Evolutionary conservation across 2,797 vertebrate species (phyloP), one percentile per base, ranked within the genome.

Genomic region (Mico argentatus): DNA sequence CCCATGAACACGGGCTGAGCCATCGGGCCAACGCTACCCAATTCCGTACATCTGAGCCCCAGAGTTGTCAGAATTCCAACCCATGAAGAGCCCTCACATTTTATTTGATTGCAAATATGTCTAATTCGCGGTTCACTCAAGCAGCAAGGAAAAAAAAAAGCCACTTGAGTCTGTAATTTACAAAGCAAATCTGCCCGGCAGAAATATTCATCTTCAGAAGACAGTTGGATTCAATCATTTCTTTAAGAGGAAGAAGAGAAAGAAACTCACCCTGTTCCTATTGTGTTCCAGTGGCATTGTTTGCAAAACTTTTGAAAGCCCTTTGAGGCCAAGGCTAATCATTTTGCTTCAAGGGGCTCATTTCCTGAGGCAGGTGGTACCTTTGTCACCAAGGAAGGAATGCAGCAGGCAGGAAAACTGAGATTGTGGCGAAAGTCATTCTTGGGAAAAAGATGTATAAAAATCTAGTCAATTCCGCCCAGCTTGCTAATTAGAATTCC

Each of bases 31-130:
- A 26, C 0, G 5, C 8, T 67, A 79, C n/a, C 1, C 6, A 46
- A 36, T 61, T 85, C 86, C 4, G 75, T 75, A 94, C 19, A 72
- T 87, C 88, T 57, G 70, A 82, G 17, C 4, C 79, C 75, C 27
- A 3, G 15, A 64, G 46, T 52, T 97, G 91, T 94, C 84, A 91
- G 77, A 81, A 57, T 81, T 9, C 2, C 48, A 94, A 73, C 64
- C 81, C 1, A 0, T 82, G 93, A 97, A 96, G 82, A 93, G 76
- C 70, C 48, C 86, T 97, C 88, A 55, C 77, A 64, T 55, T 80
- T 95, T n/a, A 61, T 96, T 88, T 97, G 93, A 96, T 94, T 95
- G 92, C 67, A 94, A 97, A 97, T 97, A 97, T 59, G 39, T 93
- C 94, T 97, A 90, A 97, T 96, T 95, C 61, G 46, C 22, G 1